These are phyloP conservation scores for Coendou prehensilis DNA, from an alignment of 2,797 vertebrate genomes.

Conservation along the genomic window DNA sequence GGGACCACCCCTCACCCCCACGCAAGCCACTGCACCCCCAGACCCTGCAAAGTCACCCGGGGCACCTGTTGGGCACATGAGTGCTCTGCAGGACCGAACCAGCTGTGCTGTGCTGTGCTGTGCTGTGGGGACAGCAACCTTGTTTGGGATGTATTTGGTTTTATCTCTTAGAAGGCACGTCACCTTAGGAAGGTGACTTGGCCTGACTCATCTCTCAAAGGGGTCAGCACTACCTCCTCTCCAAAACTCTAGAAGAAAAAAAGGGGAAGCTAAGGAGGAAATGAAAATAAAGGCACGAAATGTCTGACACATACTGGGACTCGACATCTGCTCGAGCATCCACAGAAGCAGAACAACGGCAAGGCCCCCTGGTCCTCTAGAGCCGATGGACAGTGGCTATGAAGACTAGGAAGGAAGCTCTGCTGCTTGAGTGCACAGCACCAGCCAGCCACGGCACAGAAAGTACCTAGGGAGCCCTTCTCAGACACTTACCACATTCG, in stretches of 20 bases:
- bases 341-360: constrained; percentile 55
- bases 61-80: neutral
- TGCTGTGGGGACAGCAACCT: neutral
- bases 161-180: neutral
- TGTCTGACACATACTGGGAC: constrained; percentile 53
- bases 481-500: constrained; percentile 94
- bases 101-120: neutral
- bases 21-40: neutral
- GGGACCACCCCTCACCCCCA: neutral
- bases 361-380: neutral
- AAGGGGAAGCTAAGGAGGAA: neutral
- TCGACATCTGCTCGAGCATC: neutral
- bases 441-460: neutral
- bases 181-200: neutral
- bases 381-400: neutral
- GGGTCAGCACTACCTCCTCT: neutral
- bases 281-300: neutral
- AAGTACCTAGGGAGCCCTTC: neutral
- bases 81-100: neutral
- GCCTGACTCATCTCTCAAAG: constrained; percentile 14
- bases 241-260: neutral
- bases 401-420: neutral
- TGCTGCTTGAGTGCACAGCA: neutral
- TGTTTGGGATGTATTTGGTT: neutral
- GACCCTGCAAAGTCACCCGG: neutral